These are phyloP conservation scores for Ostrea edulis DNA, from an alignment of 1,140 invertebrate species.

Conservation along the genomic window DNA sequence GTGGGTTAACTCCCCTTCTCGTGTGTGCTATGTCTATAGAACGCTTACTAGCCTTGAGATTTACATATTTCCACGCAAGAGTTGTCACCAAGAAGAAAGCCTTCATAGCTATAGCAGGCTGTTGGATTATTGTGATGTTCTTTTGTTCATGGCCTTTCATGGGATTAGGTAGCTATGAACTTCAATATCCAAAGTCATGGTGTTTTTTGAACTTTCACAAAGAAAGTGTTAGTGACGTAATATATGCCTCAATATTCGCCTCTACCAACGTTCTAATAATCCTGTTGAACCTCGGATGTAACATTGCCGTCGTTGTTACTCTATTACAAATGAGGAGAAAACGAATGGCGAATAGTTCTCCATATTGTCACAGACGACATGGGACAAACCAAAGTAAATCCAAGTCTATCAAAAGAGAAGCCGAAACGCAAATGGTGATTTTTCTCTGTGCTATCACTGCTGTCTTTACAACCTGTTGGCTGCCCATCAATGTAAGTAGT, in stretches of 20 bases:
- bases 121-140: slow-evolving; percentile 73
- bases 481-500: slow-evolving; percentile 79
- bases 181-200: slow-evolving; percentile 79
- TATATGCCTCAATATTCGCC: slow-evolving; percentile 74
- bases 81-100: slow-evolving; percentile 72
- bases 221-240: slow-evolving; percentile 69
- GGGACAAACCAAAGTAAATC: slow-evolving; percentile 56
- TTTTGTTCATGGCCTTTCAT: slow-evolving; percentile 77
- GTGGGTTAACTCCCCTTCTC: slow-evolving; percentile 77
- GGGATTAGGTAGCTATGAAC: slow-evolving; percentile 77
- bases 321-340: slow-evolving; percentile 72
- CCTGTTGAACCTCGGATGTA: slow-evolving; percentile 72
- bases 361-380: slow-evolving; percentile 60
- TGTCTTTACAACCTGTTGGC: slow-evolving; percentile 78
- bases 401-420: slow-evolving; percentile 68
- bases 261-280: slow-evolving; percentile 75
- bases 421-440: slow-evolving; percentile 79
- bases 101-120: slow-evolving; percentile 67
- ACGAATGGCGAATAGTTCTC: slow-evolving; percentile 63
- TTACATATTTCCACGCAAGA: slow-evolving; percentile 78
- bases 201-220: slow-evolving; percentile 79
- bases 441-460: slow-evolving; percentile 79
- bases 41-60: slow-evolving; percentile 76
- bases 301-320: slow-evolving; percentile 73
- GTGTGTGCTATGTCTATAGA: slow-evolving; percentile 79